These are phyloP conservation scores for Lemur catta DNA, from an alignment of 2,797 vertebrate species.

Conservation along the genomic window DNA sequence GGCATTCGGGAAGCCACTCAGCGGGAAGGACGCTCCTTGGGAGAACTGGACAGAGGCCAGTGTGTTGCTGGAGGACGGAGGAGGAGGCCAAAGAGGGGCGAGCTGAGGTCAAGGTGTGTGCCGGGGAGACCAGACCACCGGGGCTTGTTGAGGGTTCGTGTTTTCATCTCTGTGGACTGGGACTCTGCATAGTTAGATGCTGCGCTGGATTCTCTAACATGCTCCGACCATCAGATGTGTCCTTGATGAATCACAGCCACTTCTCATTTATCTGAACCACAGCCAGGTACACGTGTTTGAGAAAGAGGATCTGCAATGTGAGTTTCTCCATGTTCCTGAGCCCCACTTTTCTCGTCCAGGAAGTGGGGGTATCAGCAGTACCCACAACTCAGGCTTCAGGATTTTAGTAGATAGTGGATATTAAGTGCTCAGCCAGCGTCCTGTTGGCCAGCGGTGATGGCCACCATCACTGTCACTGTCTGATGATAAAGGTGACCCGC, in stretches of 20 bases:
- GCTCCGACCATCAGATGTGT: rapidly evolving
- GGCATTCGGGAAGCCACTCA: neutral
- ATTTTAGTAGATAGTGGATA: neutral
- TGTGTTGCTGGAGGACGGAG: neutral
- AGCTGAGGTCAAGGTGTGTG: rapidly evolving
- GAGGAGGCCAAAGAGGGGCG: neutral
- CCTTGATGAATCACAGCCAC: neutral
- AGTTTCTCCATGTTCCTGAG: neutral
- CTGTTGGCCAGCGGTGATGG: rapidly evolving
- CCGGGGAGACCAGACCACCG: rapidly evolving
- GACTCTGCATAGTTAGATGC: rapidly evolving
- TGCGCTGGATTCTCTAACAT: rapidly evolving
- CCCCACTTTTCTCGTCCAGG: neutral
- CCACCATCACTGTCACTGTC: neutral
- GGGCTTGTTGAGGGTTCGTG: neutral
- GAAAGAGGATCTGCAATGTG: rapidly evolving
- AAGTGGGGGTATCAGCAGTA: neutral
- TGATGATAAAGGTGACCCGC: too few relatives aligned
- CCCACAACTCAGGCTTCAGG: neutral
- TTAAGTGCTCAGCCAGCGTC: neutral
- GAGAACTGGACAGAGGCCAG: neutral
- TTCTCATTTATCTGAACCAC: rapidly evolving
- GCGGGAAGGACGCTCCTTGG: rapidly evolving
- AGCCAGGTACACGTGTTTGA: rapidly evolving
- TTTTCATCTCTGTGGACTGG: rapidly evolving